Percentiles rank a stretch among this genome's conserved stretches.
Conservation (phyloP, 2,113 vertebrate species). For the Rhinoderma darwinii region DNA sequence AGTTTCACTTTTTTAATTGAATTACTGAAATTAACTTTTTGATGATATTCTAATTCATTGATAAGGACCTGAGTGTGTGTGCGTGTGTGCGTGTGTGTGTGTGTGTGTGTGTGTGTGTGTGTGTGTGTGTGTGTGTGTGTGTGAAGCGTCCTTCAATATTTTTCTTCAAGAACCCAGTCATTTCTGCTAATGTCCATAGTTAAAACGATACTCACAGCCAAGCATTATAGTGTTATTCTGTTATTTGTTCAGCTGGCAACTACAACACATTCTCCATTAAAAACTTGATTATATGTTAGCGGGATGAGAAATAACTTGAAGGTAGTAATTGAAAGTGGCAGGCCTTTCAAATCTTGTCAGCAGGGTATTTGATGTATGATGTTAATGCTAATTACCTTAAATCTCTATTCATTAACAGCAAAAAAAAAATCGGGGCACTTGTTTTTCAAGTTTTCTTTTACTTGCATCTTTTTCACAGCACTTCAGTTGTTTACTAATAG, state of each 20-base stretch:
- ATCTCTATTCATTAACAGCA: slow-evolving; percentile 11
- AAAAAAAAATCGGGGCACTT: not conserved
- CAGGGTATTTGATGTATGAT: slow-evolving; percentile 34
- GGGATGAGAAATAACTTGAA: slow-evolving; percentile 32
- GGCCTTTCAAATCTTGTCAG: slow-evolving; percentile 48
- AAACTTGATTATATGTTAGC: slow-evolving; percentile 39
- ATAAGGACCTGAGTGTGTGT: too few relatives aligned
- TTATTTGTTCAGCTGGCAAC: not conserved
- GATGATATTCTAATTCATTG: too few relatives aligned
- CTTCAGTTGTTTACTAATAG: not conserved
- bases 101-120: too few relatives aligned
- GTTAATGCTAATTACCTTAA: slow-evolving; percentile 35
- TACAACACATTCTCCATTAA: slow-evolving; percentile 11
- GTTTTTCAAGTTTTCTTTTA: slow-evolving; percentile 5
- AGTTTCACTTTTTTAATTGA: too few relatives aligned
- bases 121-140: too few relatives aligned
- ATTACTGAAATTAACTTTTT: too few relatives aligned
- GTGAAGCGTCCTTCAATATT: too few relatives aligned
- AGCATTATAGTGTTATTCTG: not conserved
- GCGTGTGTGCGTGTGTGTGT: too few relatives aligned
- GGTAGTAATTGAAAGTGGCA: slow-evolving; percentile 50
- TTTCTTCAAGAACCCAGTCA: too few relatives aligned
- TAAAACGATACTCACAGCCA: not conserved
- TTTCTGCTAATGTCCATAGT: not conserved
- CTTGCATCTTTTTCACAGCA: not conserved